Percentiles rank a stretch among this genome's conserved stretches.
Evolutionary conservation across 1,140 invertebrate genomes (phyloP).

Genomic region (Pinna nobilis): DNA sequence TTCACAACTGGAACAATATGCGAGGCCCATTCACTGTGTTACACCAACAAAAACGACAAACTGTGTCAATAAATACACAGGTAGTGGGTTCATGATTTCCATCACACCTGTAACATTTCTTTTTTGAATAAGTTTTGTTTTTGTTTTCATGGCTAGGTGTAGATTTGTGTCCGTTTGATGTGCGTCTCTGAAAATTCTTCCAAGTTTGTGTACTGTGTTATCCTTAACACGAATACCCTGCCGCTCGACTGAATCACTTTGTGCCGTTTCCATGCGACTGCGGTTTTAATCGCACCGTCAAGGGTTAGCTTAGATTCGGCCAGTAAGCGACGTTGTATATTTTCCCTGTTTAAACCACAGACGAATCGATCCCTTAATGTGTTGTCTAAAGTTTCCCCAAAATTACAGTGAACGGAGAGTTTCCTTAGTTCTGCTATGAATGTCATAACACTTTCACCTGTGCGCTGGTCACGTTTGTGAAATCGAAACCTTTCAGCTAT

Average conservation of each 20-base stretch:
- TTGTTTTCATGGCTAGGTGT: not conserved
- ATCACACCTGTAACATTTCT: constrained; percentile 25
- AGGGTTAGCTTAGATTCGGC: constrained; percentile 23
- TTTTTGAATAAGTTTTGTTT: not conserved
- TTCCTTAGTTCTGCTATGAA: constrained; percentile 34
- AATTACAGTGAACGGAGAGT: constrained; percentile 40
- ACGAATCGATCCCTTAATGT: constrained; percentile 46
- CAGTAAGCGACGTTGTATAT: constrained; percentile 41
- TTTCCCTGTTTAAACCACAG: constrained; percentile 39
- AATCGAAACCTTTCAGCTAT: constrained; percentile 50
- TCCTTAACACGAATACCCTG: not conserved
- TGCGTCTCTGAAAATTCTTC: not conserved
- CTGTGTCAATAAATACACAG: not conserved
- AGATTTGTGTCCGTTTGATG: not conserved
- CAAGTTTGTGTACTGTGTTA: not conserved
- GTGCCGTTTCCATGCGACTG: constrained; percentile 43
- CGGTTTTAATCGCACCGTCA: constrained; percentile 34
- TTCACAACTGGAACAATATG: constrained; percentile 76
- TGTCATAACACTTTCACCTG: constrained; percentile 14
- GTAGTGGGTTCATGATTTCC: constrained; percentile 3
- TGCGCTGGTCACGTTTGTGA: constrained; percentile 37
- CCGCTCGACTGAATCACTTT: constrained; percentile 3
- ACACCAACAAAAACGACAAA: constrained; percentile 48
- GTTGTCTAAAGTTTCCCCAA: constrained; percentile 36
- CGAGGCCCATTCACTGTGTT: constrained; percentile 75